Evolutionary conservation across 1,140 invertebrate species (phyloP).

Genomic region (Papilio polyxenes): DNA sequence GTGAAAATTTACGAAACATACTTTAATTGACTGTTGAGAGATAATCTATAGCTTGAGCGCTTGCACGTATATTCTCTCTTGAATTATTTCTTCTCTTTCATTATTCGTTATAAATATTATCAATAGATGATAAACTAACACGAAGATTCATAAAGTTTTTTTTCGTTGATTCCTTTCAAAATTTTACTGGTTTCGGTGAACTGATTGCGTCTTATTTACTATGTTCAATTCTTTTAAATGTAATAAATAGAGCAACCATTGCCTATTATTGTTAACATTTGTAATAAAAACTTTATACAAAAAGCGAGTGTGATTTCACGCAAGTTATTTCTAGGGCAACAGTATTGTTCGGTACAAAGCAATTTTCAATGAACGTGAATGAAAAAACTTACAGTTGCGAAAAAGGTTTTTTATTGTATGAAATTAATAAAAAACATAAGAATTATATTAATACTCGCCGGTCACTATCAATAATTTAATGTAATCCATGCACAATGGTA

Average conservation of each 20-base stretch:
- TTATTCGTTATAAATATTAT: too few species aligned
- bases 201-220: not conserved
- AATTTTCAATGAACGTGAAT: not conserved
- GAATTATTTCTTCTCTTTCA: not conserved
- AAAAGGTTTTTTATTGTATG: not conserved
- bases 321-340: not conserved
- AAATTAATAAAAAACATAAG: not conserved
- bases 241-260: not conserved
- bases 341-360: slow-evolving; percentile 1
- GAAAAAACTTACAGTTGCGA: not conserved
- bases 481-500: too few species aligned
- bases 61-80: not conserved
- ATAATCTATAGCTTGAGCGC: not conserved
- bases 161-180: too few species aligned
- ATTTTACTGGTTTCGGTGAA: too few species aligned
- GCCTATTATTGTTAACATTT: not conserved
- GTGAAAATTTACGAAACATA: not conserved
- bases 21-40: not conserved
- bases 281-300: not conserved
- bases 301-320: not conserved
- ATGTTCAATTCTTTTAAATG: not conserved
- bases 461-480: too few species aligned
- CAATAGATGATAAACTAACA: too few species aligned
- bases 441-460: too few species aligned
- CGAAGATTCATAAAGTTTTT: too few species aligned